A percentile compares a stretch with the other conserved stretches of the same genome.
Conservation (phyloP, 2,797 vertebrate species). For the Acanthiza pusilla region DNA sequence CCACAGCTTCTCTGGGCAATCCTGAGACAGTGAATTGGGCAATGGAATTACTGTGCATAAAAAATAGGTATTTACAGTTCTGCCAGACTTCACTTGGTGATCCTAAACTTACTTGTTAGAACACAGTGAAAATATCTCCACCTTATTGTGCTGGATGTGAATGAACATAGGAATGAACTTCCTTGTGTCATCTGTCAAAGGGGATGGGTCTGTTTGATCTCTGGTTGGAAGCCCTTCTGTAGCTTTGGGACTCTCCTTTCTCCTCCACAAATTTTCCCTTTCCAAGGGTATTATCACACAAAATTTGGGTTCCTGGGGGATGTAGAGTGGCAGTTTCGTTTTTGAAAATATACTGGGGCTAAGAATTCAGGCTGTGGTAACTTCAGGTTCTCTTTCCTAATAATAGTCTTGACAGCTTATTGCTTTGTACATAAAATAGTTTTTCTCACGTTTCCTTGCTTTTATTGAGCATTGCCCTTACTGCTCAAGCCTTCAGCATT, state of each 20-base stretch:
- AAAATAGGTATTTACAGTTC: background rate
- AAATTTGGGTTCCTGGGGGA: background rate
- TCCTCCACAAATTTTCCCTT: background rate
- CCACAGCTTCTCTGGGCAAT: background rate
- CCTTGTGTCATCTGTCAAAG: background rate
- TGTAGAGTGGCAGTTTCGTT: background rate
- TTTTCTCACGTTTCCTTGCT: background rate
- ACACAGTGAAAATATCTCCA: background rate
- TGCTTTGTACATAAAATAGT: background rate
- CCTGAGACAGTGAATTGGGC: background rate
- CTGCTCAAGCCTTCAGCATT: background rate
- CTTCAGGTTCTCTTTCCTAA: background rate
- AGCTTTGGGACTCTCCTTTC: background rate
- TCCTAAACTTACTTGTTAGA: background rate
- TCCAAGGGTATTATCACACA: background rate
- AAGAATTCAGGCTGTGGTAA: background rate
- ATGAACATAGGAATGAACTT: background rate
- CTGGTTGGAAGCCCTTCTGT: background rate
- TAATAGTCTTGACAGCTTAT: background rate
- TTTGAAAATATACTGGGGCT: accelerated
- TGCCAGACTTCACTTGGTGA: background rate
- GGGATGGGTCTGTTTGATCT: background rate
- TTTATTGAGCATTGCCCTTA: background rate
- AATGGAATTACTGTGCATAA: background rate
- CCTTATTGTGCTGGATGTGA: background rate